Evolutionary conservation across 2,797 vertebrate genomes (phyloP), one percentile per base, ranked within the genome.

Genomic region (Orientallactaga sibirica): DNA sequence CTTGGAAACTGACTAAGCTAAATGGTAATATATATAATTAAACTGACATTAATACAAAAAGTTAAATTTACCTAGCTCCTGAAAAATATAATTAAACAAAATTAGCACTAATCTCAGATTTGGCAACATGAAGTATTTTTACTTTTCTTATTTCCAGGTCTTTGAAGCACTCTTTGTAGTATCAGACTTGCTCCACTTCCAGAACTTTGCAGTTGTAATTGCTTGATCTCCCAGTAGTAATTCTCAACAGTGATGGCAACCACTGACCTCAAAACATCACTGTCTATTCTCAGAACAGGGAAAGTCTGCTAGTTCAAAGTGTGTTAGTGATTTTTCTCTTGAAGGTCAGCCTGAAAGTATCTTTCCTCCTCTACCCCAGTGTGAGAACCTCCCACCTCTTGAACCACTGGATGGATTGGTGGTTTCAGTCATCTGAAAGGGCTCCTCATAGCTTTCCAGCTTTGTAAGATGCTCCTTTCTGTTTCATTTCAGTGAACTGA

Each of bases 231-330:
- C 62, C 58, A 22, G 37, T 16, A 25, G 83, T n/a, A 64, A 18
- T 43, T 58, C 73, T 91, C 73, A 55, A 77, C 3, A 86, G 43
- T 7, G 1, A 41, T 87, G 92, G 83, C 15, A 73, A 67, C 92
- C 84, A 2, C 58, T 27, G 82, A 80, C 64, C 93, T 94, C 52
- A 6, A 0, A 48, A 37, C 74, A 67, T 3, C 8, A 27, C 48
- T 19, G 33, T 55, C 85, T 92, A 24, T 91, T 71, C 43, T 81
- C 76, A 95, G 88, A 16, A 96, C 74, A 66, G 86, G 78, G 15
- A 24, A 96, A 92, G 84, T 79, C 33, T 74, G 88, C 87, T 64
- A 41, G 86, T 87, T 82, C 77, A 80, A 97, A 95, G 89, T 86
- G 41, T 92, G 58, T 48, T 41, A 91, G 58, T 14, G 88, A 61